These are phyloP conservation scores for Phalanger gymnotis DNA, from an alignment of 2,797 vertebrate genomes.

Conservation along the genomic window DNA sequence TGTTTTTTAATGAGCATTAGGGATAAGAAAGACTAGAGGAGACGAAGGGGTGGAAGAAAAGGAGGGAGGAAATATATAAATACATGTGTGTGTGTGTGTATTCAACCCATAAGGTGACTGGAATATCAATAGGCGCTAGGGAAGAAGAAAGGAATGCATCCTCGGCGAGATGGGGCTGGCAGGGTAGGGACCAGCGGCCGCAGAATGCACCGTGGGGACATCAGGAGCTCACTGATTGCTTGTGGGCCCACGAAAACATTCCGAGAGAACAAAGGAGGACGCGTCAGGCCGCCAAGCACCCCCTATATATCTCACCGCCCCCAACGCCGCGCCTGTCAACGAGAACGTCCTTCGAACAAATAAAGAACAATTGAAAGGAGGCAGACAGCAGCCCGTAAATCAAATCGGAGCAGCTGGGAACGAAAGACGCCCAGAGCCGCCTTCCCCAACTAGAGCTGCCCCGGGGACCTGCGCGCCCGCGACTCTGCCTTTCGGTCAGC, in stretches of 20 bases:
- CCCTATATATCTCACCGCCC: background rate
- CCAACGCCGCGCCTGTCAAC: background rate
- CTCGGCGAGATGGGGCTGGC: rapidly evolving
- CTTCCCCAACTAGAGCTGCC: background rate
- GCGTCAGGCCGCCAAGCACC: background rate
- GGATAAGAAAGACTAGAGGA: too few relatives aligned
- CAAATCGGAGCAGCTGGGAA: constrained; percentile 26
- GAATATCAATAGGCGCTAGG: background rate
- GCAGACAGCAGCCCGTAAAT: background rate
- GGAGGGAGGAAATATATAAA: background rate
- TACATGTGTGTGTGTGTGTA: too few relatives aligned
- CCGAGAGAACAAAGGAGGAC: background rate
- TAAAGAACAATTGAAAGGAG: constrained; percentile 51
- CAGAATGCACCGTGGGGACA: too few relatives aligned
- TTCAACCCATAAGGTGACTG: background rate
- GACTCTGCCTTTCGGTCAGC: constrained; percentile 47
- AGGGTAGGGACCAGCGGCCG: background rate
- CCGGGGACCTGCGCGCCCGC: constrained; percentile 27
- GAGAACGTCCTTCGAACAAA: background rate
- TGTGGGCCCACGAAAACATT: background rate
- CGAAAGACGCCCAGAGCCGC: background rate
- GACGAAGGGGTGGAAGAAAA: background rate
- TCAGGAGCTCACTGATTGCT: background rate
- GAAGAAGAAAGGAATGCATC: background rate
- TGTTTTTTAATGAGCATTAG: rapidly evolving